Percentiles rank a stretch among this genome's conserved stretches.
Conservation (phyloP, 2,888 invertebrate genomes). For the Ophion ellenae region DNA sequence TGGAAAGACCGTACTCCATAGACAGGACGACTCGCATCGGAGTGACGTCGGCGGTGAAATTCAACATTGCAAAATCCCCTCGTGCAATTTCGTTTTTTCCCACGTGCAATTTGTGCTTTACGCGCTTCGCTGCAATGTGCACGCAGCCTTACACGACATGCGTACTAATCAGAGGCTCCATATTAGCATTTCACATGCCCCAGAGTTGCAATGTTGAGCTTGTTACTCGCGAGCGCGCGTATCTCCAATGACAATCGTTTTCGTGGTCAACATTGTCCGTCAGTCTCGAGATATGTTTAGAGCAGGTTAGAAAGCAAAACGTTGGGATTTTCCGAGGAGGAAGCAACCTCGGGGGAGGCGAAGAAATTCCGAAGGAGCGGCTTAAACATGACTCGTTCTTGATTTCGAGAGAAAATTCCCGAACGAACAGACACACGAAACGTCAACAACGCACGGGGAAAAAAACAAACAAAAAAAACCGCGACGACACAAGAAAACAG, state of each 20-base stretch:
- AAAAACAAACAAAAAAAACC: not conserved
- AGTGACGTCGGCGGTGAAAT: too few relatives aligned
- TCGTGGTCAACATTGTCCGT: constrained; percentile 74
- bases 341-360: not conserved
- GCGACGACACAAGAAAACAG: not conserved
- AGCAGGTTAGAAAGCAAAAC: constrained; percentile 69
- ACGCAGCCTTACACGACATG: constrained; percentile 8
- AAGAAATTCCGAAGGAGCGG: not conserved
- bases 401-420: constrained; percentile 22
- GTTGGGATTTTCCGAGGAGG: constrained; percentile 27
- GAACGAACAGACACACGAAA: constrained; percentile 11
- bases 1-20: too few relatives aligned
- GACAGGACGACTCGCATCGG: too few relatives aligned
- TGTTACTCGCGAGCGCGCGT: constrained; percentile 27
- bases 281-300: constrained; percentile 54
- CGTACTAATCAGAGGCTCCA: too few relatives aligned
- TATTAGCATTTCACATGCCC: too few relatives aligned
- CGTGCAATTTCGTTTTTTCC: too few relatives aligned
- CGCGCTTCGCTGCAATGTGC: not conserved
- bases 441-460: not conserved
- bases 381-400: constrained; percentile 56
- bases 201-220: too few relatives aligned
- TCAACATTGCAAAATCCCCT: too few relatives aligned
- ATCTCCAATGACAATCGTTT: constrained; percentile 78
- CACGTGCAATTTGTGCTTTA: too few relatives aligned